These are phyloP conservation scores for Drosophila nasuta DNA, from an alignment of 1,140 invertebrate species.

Conservation along the genomic window DNA sequence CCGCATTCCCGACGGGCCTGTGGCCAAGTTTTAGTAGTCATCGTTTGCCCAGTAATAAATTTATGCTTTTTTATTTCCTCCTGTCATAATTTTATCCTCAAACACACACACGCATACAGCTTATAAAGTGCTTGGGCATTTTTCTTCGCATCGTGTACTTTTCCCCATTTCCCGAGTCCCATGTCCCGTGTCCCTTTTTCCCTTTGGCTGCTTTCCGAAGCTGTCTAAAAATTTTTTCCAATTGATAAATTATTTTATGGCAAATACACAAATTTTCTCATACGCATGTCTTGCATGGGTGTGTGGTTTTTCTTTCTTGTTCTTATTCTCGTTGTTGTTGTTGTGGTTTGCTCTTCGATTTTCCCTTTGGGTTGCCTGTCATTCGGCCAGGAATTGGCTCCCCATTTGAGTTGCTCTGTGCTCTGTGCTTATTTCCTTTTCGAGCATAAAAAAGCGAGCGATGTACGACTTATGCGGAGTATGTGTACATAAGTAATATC, in stretches of 20 bases:
- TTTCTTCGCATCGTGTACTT: slow-evolving; percentile 46
- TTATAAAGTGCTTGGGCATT: slow-evolving; percentile 70
- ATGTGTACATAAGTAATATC: slow-evolving; percentile 66
- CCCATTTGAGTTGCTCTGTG: slow-evolving; percentile 6
- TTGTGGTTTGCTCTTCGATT: slow-evolving; percentile 71
- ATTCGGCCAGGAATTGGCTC: slow-evolving; percentile 20
- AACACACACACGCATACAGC: slow-evolving; percentile 53
- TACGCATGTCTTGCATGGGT: slow-evolving; percentile 58
- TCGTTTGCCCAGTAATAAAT: slow-evolving; percentile 82
- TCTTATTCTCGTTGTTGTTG: background rate
- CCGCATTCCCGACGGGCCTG: slow-evolving; percentile 71
- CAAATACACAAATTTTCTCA: slow-evolving; percentile 82
- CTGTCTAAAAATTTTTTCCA: slow-evolving; percentile 78
- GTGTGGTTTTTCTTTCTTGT: slow-evolving; percentile 21
- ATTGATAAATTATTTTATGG: slow-evolving; percentile 84
- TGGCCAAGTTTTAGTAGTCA: slow-evolving; percentile 84
- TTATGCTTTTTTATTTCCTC: slow-evolving; percentile 84
- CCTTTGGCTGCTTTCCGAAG: slow-evolving; percentile 1
- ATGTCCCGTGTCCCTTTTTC: slow-evolving; percentile 16
- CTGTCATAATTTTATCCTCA: slow-evolving; percentile 84
- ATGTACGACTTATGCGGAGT: slow-evolving; percentile 32
- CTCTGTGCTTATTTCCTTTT: slow-evolving; percentile 46
- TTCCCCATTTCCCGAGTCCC: slow-evolving; percentile 14
- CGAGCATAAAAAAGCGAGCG: slow-evolving; percentile 52
- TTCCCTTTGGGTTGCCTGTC: slow-evolving; percentile 40